phyloP scores from a whole-genome alignment of 2,113 vertebrate species.

The Etheostoma cragini region DNA sequence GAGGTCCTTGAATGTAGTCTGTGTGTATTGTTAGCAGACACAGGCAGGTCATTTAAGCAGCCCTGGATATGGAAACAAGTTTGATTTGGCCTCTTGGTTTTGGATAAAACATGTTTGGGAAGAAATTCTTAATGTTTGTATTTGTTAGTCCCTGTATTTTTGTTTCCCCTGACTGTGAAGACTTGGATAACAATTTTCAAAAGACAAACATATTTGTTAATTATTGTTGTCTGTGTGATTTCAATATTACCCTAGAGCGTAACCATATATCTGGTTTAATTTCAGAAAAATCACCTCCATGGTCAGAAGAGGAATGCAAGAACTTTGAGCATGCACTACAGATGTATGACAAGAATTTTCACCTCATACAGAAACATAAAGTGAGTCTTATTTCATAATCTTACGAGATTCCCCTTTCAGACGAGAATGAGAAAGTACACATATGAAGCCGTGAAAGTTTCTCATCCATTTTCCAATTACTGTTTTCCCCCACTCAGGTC shows the following conservation, averaged over 20 bases:
- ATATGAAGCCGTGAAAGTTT: not conserved
- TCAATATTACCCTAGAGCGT: not conserved
- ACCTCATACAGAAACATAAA: slow-evolving; percentile 99
- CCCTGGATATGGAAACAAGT: too few relatives aligned
- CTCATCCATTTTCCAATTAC: not conserved
- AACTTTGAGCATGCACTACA: slow-evolving; percentile 97
- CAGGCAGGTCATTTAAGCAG: too few relatives aligned
- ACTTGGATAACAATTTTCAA: too few relatives aligned
- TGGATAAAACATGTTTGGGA: too few relatives aligned
- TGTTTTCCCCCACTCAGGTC: slow-evolving; percentile 82
- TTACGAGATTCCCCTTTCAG: not conserved
- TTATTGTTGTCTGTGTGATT: too few relatives aligned
- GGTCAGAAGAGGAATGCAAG: slow-evolving; percentile 99
- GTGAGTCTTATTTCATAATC: slow-evolving; percentile 74
- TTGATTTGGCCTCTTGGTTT: too few relatives aligned
- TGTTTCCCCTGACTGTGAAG: too few relatives aligned
- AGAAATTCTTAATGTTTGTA: too few relatives aligned
- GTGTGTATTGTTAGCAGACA: too few relatives aligned
- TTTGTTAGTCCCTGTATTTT: too few relatives aligned
- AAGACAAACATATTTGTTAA: too few relatives aligned
- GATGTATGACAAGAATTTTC: slow-evolving; percentile 97
- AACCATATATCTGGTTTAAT: slow-evolving; percentile 7
- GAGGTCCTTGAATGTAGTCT: too few relatives aligned
- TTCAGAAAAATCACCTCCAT: slow-evolving; percentile 91
- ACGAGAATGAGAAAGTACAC: not conserved